Base-by-base conservation (phyloP, 2,888 invertebrate genomes). In the Halocaridina rubra region DNA sequence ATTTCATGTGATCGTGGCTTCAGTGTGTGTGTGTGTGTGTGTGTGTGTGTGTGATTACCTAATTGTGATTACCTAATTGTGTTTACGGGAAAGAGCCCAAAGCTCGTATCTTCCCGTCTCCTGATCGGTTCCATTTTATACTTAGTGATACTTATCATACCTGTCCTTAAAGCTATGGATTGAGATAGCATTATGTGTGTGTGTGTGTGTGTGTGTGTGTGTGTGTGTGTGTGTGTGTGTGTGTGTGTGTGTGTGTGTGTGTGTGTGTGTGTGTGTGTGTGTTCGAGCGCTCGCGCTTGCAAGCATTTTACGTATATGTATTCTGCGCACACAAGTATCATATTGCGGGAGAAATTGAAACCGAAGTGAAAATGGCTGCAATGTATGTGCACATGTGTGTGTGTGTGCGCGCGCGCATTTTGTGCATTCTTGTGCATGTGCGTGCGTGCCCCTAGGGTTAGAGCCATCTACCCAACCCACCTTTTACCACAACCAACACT, bases 191-290 rank as follows among this genome's bases (percentile, higher is more conserved):
- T n/a, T n/a, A n/a, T n/a, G n/a, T n/a, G n/a, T n/a, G n/a, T n/a
- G 71, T 71, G 71, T 71, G 71, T 71, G 71, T 71, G 71, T 71
- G 71, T 71, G 71, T 71, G 71, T 71, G 71, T 71, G 71, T 71
- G 71, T 71, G 71, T 29, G 30, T 29, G 29, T 71, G 29, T 30
- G 32, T 16, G 13, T 1, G 71, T n/a, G 27, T 4, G 67, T 13
- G 46, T 10, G 46, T 46, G 10, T 46, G 46, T 10, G 8, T 67
- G 10, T 71, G 32, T 72, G 32, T 30, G 72, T 72, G 30, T 30
- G 72, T 72, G 72, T 72, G 30, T 30, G 72, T 72, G 72, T 30
- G 30, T 30, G 72, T 72, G 72, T 30, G 74, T 24, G 46, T 39
- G 74, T 74, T 33, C 27, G 74, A 24, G 39, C 27, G 33, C 30